These are phyloP conservation scores for Nysson spinosus DNA, from an alignment of 2,888 invertebrate genomes.

Conservation along the genomic window DNA sequence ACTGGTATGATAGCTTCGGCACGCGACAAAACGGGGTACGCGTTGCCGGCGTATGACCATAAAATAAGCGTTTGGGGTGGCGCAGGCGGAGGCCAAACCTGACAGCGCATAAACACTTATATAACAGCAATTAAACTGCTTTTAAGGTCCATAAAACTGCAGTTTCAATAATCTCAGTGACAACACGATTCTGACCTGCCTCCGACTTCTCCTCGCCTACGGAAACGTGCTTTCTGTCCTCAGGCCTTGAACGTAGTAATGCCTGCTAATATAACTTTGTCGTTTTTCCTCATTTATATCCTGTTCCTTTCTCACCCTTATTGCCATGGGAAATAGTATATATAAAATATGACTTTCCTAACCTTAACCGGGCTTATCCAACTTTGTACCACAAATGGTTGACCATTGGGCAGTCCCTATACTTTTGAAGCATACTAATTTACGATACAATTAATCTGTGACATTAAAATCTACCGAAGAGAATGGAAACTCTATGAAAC, in stretches of 20 bases:
- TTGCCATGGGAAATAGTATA: too few relatives aligned
- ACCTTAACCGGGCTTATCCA: too few relatives aligned
- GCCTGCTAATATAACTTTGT: background rate
- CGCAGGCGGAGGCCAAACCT: slow-evolving; percentile 73
- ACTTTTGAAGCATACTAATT: too few relatives aligned
- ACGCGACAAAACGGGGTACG: slow-evolving; percentile 75
- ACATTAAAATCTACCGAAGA: background rate
- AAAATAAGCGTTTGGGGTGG: slow-evolving; percentile 77
- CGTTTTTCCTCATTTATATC: too few relatives aligned
- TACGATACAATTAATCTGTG: too few relatives aligned
- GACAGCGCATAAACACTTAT: slow-evolving; percentile 77
- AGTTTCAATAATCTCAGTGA: slow-evolving; percentile 78
- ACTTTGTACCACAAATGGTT: too few relatives aligned
- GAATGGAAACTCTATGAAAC: too few relatives aligned
- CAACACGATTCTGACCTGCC: slow-evolving; percentile 76
- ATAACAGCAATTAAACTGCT: slow-evolving; percentile 78
- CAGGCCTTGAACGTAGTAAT: slow-evolving; percentile 30
- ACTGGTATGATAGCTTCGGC: slow-evolving; percentile 72
- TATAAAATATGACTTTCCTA: too few relatives aligned
- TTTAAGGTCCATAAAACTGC: slow-evolving; percentile 78
- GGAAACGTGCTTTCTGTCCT: slow-evolving; percentile 28
- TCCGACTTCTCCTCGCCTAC: slow-evolving; percentile 45
- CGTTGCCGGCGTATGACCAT: slow-evolving; percentile 75
- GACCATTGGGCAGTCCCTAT: too few relatives aligned
- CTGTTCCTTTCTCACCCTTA: too few relatives aligned